Conservation (phyloP, 2,797 vertebrate genomes). For the Pseudochromis fuscus region DNA sequence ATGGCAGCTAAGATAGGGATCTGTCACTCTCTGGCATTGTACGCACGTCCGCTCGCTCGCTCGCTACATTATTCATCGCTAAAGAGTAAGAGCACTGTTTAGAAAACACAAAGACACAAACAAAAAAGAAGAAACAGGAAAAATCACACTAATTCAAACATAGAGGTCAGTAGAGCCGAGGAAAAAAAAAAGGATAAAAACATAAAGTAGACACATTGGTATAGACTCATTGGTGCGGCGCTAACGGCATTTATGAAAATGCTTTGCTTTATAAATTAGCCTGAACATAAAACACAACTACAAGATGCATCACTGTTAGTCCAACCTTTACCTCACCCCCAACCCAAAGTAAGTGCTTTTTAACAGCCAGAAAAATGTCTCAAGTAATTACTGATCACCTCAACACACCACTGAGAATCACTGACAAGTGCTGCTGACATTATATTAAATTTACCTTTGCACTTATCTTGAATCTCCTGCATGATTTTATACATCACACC, state of each 20-base stretch:
- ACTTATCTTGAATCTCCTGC: slow-evolving; percentile 13
- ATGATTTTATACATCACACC: slow-evolving; percentile 18
- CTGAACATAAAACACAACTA: slow-evolving; percentile 43
- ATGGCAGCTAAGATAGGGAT: slow-evolving; percentile 71
- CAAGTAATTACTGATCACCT: slow-evolving; percentile 47
- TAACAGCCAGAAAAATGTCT: slow-evolving; percentile 48
- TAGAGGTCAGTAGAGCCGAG: slow-evolving; percentile 50
- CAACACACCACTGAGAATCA: slow-evolving; percentile 14
- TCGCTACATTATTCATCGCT: slow-evolving; percentile 49
- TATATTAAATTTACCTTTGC: slow-evolving; percentile 21
- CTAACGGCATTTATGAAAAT: slow-evolving; percentile 20
- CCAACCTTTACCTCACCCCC: slow-evolving; percentile 19
- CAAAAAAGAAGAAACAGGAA: slow-evolving; percentile 8
- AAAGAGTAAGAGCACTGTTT: slow-evolving; percentile 35
- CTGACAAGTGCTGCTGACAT: slow-evolving; percentile 24
- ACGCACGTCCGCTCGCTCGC: slow-evolving; percentile 47
- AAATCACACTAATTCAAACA: slow-evolving; percentile 53
- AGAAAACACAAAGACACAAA: slow-evolving; percentile 38
- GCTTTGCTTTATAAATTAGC: slow-evolving; percentile 29
- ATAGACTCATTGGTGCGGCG: neutral
- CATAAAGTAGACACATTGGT: slow-evolving; percentile 24
- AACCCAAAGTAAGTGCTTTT: slow-evolving; percentile 49
- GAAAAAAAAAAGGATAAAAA: slow-evolving; percentile 45
- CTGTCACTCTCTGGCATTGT: slow-evolving; percentile 63
- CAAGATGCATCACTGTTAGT: slow-evolving; percentile 38